These are phyloP conservation scores for Xenopus petersii DNA, from an alignment of 2,797 vertebrate genomes.

Conservation along the genomic window DNA sequence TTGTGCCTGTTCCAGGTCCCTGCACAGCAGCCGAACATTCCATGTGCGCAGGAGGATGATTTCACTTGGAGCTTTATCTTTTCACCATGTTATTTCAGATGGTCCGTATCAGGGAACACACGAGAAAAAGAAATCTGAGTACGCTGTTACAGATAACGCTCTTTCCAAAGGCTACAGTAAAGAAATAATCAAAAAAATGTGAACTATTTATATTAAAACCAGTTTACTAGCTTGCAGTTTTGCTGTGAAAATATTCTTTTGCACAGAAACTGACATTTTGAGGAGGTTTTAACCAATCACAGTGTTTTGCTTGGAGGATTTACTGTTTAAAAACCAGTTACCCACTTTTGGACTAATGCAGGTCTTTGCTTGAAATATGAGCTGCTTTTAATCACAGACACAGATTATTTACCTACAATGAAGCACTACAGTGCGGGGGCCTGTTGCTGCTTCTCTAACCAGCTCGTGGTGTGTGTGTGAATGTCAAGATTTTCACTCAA, in stretches of 20 bases:
- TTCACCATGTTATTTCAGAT: slow-evolving; percentile 57
- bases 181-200: slow-evolving; percentile 66
- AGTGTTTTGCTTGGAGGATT: slow-evolving; percentile 76
- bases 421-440: slow-evolving; percentile 79
- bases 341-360: slow-evolving; percentile 62
- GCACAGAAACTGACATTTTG: slow-evolving; percentile 74
- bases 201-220: slow-evolving; percentile 82
- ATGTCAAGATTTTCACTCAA: slow-evolving; percentile 68
- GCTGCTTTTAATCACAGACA: slow-evolving; percentile 77
- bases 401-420: slow-evolving; percentile 66
- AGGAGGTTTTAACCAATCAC: slow-evolving; percentile 79
- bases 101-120: slow-evolving; percentile 53
- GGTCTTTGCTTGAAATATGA: slow-evolving; percentile 74
- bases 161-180: slow-evolving; percentile 73
- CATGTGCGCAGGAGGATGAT: slow-evolving; percentile 63
- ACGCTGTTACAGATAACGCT: slow-evolving; percentile 69
- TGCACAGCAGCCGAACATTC: slow-evolving; percentile 70
- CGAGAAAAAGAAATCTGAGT: slow-evolving; percentile 58
- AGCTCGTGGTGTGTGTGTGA: slow-evolving; percentile 72
- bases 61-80: slow-evolving; percentile 60
- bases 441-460: slow-evolving; percentile 67
- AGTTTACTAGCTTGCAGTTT: slow-evolving; percentile 74
- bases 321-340: slow-evolving; percentile 70
- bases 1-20: slow-evolving; percentile 67
- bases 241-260: slow-evolving; percentile 69